Percentiles rank a stretch among this genome's conserved stretches.
Conservation (phyloP, 1,140 invertebrate species). For the Megathymus violae region DNA sequence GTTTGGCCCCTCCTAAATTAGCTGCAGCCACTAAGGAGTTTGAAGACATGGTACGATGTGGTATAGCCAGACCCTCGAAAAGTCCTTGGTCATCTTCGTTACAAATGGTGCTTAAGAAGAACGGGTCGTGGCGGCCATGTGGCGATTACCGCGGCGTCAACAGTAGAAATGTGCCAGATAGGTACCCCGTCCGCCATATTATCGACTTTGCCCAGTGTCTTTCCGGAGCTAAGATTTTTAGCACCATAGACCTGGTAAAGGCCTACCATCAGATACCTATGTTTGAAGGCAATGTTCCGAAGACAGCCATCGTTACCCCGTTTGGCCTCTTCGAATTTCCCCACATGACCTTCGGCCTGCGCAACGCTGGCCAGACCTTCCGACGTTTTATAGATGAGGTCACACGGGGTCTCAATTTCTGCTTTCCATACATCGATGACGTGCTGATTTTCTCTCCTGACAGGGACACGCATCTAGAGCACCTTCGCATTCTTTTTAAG, state of each 20-base stretch:
- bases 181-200: too few relatives aligned
- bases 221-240: background rate
- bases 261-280: conserved; percentile 21
- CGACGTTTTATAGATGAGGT: conserved; percentile 35
- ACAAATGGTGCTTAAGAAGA: too few relatives aligned
- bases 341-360: conserved; percentile 18
- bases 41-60: conserved; percentile 29
- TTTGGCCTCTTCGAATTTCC: conserved; percentile 30
- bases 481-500: conserved; percentile 11
- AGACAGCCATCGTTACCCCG: conserved; percentile 23
- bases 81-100: too few relatives aligned
- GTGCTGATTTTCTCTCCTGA: conserved; percentile 16
- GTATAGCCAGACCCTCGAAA: too few relatives aligned
- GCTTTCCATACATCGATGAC: conserved; percentile 19
- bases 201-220: too few relatives aligned
- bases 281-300: background rate
- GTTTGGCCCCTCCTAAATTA: conserved; percentile 29
- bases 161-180: background rate
- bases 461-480: background rate
- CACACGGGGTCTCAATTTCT: conserved; percentile 28
- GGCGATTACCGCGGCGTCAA: background rate
- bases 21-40: conserved; percentile 23
- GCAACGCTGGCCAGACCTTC: conserved; percentile 32
- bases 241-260: conserved; percentile 14
- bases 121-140: too few relatives aligned